These are phyloP conservation scores for Paratrypauchen microcephalus DNA, from an alignment of 2,797 vertebrate species.

Conservation along the genomic window DNA sequence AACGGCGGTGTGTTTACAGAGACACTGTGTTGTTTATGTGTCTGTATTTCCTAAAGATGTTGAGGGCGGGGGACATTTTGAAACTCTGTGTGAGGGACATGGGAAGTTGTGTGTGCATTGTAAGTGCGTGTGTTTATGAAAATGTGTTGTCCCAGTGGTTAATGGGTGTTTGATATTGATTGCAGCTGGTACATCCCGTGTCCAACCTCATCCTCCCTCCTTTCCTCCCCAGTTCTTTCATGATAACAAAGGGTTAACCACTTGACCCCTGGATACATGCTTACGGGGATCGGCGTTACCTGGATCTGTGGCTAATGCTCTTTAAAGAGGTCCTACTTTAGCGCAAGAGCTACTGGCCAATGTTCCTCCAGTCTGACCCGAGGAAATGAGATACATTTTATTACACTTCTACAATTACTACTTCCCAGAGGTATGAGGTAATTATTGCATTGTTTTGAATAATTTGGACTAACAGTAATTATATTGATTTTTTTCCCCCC, in stretches of 20 bases:
- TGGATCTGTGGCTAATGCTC: conserved; percentile 18
- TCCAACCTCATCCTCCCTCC: conserved; percentile 45
- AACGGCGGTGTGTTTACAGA: conserved; percentile 54
- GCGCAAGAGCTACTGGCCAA: conserved; percentile 25
- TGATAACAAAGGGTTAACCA: conserved; percentile 74
- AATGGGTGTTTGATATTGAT: conserved; percentile 75
- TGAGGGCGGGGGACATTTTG: conserved; percentile 26
- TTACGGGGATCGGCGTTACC: conserved; percentile 42
- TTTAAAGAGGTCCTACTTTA: conserved; percentile 20
- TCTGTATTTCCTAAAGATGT: conserved; percentile 44
- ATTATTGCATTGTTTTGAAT: not conserved
- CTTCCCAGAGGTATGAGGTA: no score
- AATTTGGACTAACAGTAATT: no score
- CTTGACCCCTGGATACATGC: conserved; percentile 64
- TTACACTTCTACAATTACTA: conserved; percentile 17
- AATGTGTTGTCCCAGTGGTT: conserved; percentile 59
- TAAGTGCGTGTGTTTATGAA: conserved; percentile 35
- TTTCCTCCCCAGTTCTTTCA: conserved; percentile 49
- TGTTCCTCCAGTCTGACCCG: conserved; percentile 35
- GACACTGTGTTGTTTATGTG: conserved; percentile 57
- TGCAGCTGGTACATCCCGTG: conserved; percentile 56
- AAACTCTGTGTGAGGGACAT: conserved; percentile 34
- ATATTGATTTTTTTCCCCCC: no score
- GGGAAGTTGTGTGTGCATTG: conserved; percentile 31
- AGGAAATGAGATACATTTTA: conserved; percentile 58